Conservation (phyloP, 2,888 invertebrate species). For the Drosophila austrosaltans region DNA sequence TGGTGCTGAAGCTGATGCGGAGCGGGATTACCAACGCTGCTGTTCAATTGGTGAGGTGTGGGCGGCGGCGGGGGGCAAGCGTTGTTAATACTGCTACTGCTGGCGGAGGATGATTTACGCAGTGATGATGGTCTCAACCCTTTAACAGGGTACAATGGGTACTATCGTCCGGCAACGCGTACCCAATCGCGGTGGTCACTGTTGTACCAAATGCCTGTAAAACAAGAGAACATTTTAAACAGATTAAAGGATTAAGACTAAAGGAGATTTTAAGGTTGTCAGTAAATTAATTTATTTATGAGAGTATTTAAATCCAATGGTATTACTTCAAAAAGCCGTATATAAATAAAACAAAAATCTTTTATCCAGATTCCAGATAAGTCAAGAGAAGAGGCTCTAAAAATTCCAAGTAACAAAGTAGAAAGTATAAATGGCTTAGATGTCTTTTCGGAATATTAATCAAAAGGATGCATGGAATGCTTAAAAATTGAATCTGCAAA, state of each 20-base stretch:
- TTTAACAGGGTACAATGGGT: slow-evolving; percentile 84
- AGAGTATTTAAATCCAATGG: too few species aligned
- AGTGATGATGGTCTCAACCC: slow-evolving; percentile 83
- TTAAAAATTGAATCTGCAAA: too few species aligned
- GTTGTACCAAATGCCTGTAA: slow-evolving; percentile 84
- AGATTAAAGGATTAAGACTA: too few species aligned
- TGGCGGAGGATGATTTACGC: slow-evolving; percentile 82
- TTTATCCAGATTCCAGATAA: too few species aligned
- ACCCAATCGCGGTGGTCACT: slow-evolving; percentile 84
- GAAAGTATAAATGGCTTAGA: too few species aligned
- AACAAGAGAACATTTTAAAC: too few species aligned
- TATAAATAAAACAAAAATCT: too few species aligned
- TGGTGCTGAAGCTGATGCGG: slow-evolving; percentile 26
- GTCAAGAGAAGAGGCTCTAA: not conserved
- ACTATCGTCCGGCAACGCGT: slow-evolving; percentile 84
- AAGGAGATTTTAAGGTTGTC: too few species aligned
- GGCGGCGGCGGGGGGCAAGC: slow-evolving; percentile 81
- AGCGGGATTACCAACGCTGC: slow-evolving; percentile 47
- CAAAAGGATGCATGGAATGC: too few species aligned
- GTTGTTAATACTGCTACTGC: slow-evolving; percentile 78
- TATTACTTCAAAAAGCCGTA: too few species aligned
- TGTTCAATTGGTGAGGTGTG: slow-evolving; percentile 68
- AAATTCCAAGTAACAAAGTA: not conserved
- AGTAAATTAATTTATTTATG: too few species aligned
- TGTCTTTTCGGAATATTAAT: too few species aligned